Base-by-base conservation (phyloP, 2,113 vertebrate species). In the Actinemys pallida region DNA sequence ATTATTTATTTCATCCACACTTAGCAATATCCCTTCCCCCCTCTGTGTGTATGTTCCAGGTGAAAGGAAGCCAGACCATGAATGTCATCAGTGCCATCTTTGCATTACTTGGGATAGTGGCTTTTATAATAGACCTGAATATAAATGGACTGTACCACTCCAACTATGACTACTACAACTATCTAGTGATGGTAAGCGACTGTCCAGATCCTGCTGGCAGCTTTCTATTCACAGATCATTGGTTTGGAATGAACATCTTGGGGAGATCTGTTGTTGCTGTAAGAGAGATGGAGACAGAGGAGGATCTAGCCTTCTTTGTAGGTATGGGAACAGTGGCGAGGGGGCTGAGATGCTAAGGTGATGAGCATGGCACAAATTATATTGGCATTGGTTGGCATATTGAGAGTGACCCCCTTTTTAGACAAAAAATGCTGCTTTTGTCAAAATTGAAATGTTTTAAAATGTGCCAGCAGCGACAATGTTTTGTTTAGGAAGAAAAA, bases 11-110 rank as follows among this genome's bases (percentile, higher is more conserved):
- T 50, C 13, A 19, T n/a, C 8, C 22, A 20, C 13, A 35, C 11
- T 11, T 56, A 75, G 47, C 82, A 56, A 50, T 42, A 72, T 17
- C 4, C 3, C 22, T 31, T 53, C 22, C 12, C 19, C n/a, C 27
- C 10, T 83, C 49, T 56, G 11, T 54, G 65, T 89, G 62, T 90
- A 69, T 56, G 42, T 76, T 0, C 0, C 79, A 97, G 97, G 93
- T 97, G 86, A 97, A 96, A 84, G 90, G 95, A 88, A 97, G 96
- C 81, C 93, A 97, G 91, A 92, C 93, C 87, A 95, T 95, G 96
- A 97, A 97, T 2, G 3, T 97, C 79, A 96, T 97, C 87, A 97
- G 97, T 4, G 97, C 93, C 69, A 92, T 97, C 84, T 96, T 95
- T 0, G 95, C 96, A 0, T 86, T 96, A 19, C 90, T 94, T 81